Conservation (phyloP, 53 echinoderm and acorn worm genomes). For the Mesocentrotus franciscanus region DNA sequence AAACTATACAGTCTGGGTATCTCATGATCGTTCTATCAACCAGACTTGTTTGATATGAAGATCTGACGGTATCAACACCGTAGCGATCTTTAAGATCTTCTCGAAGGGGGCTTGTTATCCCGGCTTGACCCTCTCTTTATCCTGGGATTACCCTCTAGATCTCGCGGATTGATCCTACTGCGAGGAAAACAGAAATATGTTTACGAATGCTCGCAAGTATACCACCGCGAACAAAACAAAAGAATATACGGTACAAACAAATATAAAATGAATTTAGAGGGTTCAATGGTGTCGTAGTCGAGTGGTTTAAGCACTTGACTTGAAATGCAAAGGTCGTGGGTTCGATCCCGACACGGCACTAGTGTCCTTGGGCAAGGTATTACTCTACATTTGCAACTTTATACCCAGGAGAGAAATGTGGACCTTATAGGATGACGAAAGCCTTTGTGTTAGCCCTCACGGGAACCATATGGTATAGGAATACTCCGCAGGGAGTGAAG, state of each 20-base stretch:
- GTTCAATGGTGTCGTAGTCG: no score
- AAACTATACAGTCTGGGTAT: neutral
- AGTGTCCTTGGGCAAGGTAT: no score
- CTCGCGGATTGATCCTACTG: slow-evolving; percentile 7
- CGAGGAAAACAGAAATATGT: slow-evolving; percentile 61
- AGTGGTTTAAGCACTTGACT: no score
- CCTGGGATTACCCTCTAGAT: slow-evolving; percentile 54
- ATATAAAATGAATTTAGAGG: no score
- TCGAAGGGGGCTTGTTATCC: slow-evolving; percentile 51
- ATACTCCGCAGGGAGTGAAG: no score
- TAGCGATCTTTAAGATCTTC: neutral
- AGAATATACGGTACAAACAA: neutral
- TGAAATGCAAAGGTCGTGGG: no score
- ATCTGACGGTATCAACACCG: slow-evolving; percentile 59
- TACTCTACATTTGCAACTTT: no score
- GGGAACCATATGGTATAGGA: no score
- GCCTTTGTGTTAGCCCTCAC: no score
- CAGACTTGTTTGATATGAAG: slow-evolving; percentile 27
- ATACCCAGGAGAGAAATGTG: no score
- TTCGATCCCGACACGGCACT: no score
- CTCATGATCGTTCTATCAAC: slow-evolving; percentile 35
- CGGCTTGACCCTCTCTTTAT: slow-evolving; percentile 50
- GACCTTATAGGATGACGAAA: no score
- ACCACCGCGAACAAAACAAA: slow-evolving; percentile 7
- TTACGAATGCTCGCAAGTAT: slow-evolving; percentile 24